phyloP scores from a whole-genome alignment of 2,113 vertebrate genomes.

The Emberiza fucata region DNA sequence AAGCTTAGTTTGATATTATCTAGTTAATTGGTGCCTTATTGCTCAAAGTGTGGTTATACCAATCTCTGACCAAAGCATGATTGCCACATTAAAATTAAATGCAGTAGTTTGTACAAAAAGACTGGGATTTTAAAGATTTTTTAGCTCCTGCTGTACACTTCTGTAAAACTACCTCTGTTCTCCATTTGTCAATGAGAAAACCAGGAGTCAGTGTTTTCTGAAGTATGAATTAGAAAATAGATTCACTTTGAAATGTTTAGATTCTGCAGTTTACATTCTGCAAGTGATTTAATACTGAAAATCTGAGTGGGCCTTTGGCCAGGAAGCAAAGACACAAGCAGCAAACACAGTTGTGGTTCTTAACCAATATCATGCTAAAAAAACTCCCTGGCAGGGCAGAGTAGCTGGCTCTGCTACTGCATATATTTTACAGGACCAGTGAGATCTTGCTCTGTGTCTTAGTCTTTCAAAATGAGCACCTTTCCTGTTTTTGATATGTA shows the following conservation, averaged over 20 bases:
- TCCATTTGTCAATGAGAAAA: neutral
- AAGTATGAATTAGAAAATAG: neutral
- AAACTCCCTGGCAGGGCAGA: neutral
- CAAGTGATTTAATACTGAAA: neutral
- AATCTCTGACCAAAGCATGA: neutral
- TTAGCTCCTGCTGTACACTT: neutral
- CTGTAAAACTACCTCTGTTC: neutral
- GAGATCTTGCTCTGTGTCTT: neutral
- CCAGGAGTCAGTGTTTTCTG: neutral
- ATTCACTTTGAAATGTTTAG: neutral
- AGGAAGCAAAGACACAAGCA: neutral
- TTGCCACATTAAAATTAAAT: neutral
- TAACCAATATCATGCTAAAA: neutral
- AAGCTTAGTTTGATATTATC: neutral
- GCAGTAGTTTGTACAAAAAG: neutral
- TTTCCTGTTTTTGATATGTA: neutral
- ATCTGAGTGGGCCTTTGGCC: neutral
- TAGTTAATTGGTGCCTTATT: neutral
- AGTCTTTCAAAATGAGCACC: neutral
- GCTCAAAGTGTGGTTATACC: neutral
- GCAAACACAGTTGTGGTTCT: neutral
- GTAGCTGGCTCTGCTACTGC: neutral
- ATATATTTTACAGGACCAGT: neutral
- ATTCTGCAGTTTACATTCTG: neutral
- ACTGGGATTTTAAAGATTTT: rapidly evolving